Evolutionary conservation across 2,888 invertebrate species (phyloP), one percentile per base, ranked within the genome.

Genomic region (Tenthredo livida): DNA sequence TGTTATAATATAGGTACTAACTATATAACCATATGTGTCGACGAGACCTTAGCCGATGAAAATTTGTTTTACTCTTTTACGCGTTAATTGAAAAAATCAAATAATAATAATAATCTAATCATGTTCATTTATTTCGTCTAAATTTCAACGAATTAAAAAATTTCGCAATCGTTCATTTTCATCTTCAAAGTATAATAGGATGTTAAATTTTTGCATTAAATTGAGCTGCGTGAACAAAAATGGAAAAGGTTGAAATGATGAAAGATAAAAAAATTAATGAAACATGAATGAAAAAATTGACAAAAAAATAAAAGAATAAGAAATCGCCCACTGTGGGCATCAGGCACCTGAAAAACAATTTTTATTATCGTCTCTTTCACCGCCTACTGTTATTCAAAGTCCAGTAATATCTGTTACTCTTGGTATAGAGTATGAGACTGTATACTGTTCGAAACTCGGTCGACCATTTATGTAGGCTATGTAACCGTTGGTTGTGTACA

Each of bases 401-500:
- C 25, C 61, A 61, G 61, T 61, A 61, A 61, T 61, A 25, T 61
- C 61, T 61, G 21, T 21, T 54, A 54, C 54, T 54, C 61, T 61
- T 25, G 21, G 21, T 58, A 7, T 10, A 61, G 25, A 61, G 61
- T 61, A 61, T 10, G 25, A 37, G 37, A 33, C 29, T 67, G 29
- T 67, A 75, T 43, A 47, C 21, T 47, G 21, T 75, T 78, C 17
- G 58, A 78, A 78, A 78, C 78, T 78, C 78, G 78, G 78, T 78
- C 78, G 77, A 77, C 25, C 54, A 54, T 33, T 78, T 54, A 78
- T 78, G 78, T 78, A 78, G 78, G 78, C 58, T 78, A 78, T 29
- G 54, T 78, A 78, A 78, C 78, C 50, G 78, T 78, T 78, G 10
- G 17, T 2, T 33, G 33, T 58, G 54, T 58, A 54, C 78, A 78